Evolutionary conservation across 2,797 vertebrate species (phyloP).

Genomic region (Kryptopterus vitreolus): DNA sequence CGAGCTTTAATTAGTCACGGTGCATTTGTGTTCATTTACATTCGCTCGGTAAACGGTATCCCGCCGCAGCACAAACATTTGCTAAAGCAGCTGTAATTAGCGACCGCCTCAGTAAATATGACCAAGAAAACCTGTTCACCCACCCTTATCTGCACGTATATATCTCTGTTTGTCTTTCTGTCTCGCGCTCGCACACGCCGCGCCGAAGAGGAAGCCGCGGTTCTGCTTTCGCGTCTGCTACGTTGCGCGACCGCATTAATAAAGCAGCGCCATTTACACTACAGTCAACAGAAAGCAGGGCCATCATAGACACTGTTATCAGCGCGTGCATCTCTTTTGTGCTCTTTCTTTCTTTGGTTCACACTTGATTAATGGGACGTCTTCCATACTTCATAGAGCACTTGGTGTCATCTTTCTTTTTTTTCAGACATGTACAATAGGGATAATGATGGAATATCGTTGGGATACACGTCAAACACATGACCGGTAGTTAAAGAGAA

Average conservation of each 20-base stretch:
- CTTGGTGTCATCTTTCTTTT: not conserved
- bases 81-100: constrained; percentile 9
- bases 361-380: not conserved
- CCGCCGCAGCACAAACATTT: not conserved
- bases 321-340: not conserved
- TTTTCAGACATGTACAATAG: not conserved
- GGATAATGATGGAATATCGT: not conserved
- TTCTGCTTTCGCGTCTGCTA: not conserved
- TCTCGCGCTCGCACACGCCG: not conserved
- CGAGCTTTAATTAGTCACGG: not conserved
- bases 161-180: not conserved
- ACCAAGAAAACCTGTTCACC: not conserved
- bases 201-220: not conserved
- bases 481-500: not conserved
- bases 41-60: not conserved
- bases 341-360: not conserved
- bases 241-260: constrained; percentile 35
- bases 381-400: not conserved
- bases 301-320: constrained; percentile 8
- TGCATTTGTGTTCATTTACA: not conserved
- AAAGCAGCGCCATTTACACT: constrained; percentile 32
- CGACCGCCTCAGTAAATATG: not conserved
- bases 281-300: constrained; percentile 47
- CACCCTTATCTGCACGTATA: not conserved
- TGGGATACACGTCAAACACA: not conserved